Base-by-base conservation (phyloP, 2,888 invertebrate species). In the Oxyscelio sp. region DNA sequence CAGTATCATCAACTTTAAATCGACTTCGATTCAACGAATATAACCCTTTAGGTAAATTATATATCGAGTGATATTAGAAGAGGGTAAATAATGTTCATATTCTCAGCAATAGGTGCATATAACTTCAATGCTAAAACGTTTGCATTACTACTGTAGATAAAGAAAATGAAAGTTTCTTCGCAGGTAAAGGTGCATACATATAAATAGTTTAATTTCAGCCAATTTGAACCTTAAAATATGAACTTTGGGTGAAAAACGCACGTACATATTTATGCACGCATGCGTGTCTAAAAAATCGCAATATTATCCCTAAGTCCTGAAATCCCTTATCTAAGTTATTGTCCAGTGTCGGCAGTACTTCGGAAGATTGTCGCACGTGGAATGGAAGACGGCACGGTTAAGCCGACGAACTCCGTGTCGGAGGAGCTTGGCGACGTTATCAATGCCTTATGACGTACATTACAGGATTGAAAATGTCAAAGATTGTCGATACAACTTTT, bases 371-470 rank as follows among this genome's bases (percentile, higher is more conserved):
- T 38, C 54, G 54, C 78, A 83, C 68, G 79, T 82, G 85, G 81
- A 85, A 87, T 85, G 83, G 80, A 70, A 77, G 71, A 75, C 52
- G 63, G 68, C 58, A 50, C 24, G 78, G 83, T 75, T 66, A 73
- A 83, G 77, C 56, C 75, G 34, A 22, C 48, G 48, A 40, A 27
- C 56, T 75, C 54, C 3, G 40, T 15, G 19, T 50, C 22, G 56
- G 22, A 71, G 78, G 24, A 77, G 71, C 77, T 63, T 65, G 77
- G 78, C 70, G 77, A 66, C 87, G 83, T 89, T 91, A 90, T 91
- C 90, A 90, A 85, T 90, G 88, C 85, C 90, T 90, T 90, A 90
- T 92, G 90, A 90, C 89, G 82, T 89, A 88, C 90, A 90, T 90
- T 90, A 90, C 90, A 91, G 88, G 87, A 90, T 90, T 86, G 87